phyloP scores from a whole-genome alignment of 2,113 vertebrate genomes.

The Charadrius vociferus region DNA sequence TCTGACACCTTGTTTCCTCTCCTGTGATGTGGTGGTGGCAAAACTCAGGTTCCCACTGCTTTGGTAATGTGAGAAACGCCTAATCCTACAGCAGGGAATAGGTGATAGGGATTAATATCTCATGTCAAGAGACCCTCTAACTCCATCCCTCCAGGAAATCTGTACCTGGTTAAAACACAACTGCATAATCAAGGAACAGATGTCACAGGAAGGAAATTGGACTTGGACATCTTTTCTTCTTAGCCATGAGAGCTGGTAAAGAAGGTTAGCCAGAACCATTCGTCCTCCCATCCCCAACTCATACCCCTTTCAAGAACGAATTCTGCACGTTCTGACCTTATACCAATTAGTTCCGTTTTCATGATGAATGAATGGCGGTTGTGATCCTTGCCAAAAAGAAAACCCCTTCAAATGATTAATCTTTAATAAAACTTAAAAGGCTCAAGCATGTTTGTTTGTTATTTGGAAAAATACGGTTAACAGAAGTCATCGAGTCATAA shows the following conservation, averaged over 20 bases:
- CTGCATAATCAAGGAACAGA: background rate
- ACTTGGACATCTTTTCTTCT: background rate
- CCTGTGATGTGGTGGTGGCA: background rate
- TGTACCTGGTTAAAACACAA: background rate
- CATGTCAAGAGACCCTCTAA: background rate
- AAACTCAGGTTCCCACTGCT: background rate
- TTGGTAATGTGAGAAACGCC: background rate
- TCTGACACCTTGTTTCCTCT: background rate
- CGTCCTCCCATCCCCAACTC: background rate
- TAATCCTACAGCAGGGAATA: background rate
- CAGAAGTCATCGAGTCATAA: background rate
- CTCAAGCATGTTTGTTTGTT: background rate
- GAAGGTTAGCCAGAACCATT: background rate
- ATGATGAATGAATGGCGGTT: background rate
- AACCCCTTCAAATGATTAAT: background rate
- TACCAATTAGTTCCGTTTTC: background rate
- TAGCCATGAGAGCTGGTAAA: background rate
- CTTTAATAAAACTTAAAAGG: slow-evolving; percentile 25
- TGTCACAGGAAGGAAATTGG: background rate
- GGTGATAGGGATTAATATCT: background rate
- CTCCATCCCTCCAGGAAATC: background rate
- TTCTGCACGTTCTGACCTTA: background rate
- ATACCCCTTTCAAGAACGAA: background rate
- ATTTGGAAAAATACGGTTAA: slow-evolving; percentile 6
- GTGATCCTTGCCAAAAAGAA: background rate